Conservation (phyloP, 2,113 vertebrate species). For the Vireo altiloquus region DNA sequence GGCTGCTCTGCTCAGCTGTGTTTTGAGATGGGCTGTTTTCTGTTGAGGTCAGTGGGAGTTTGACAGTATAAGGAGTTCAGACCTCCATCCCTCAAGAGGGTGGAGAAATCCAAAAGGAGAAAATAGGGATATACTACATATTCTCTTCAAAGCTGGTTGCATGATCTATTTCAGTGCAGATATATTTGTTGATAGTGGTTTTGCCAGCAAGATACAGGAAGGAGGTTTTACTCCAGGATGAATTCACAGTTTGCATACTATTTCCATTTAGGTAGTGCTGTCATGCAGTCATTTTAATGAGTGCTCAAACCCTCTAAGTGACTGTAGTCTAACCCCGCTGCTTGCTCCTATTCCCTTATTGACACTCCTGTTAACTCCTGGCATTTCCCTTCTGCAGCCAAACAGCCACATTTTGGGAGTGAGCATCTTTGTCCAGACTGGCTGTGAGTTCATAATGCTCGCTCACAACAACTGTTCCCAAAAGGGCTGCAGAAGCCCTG, state of each 20-base stretch:
- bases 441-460: not conserved
- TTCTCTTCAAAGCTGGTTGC: not conserved
- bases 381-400: not conserved
- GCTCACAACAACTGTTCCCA: not conserved
- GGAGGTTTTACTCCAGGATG: not conserved
- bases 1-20: not conserved
- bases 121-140: not conserved
- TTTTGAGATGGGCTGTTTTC: conserved; percentile 1
- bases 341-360: not conserved
- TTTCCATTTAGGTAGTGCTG: not conserved
- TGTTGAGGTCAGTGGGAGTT: not conserved
- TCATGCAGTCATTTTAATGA: conserved; percentile 1
- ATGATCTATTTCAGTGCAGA: not conserved
- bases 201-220: not conserved
- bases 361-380: not conserved
- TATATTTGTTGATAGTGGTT: not conserved
- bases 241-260: not conserved
- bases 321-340: not conserved
- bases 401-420: not conserved
- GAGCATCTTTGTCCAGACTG: not conserved
- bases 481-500: not conserved
- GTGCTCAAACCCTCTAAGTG: not conserved
- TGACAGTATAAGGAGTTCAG: not conserved
- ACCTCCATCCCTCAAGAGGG: not conserved
- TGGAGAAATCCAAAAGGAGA: not conserved